phyloP scores from a whole-genome alignment of 2,888 invertebrate genomes.

The Danaus chrysippus region DNA sequence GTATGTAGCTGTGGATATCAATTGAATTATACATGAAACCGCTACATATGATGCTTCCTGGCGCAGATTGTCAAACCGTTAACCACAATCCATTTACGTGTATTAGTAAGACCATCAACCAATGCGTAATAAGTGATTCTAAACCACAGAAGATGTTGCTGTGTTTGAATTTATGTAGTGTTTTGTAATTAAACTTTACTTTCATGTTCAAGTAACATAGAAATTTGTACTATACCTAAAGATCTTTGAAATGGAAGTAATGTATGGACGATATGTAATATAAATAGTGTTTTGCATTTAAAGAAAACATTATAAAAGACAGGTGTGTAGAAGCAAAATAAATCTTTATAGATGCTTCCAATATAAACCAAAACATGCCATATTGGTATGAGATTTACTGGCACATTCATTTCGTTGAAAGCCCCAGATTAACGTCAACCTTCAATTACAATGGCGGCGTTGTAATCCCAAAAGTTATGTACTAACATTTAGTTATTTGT shows the following conservation, averaged over 20 bases:
- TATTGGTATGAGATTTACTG: constrained; percentile 28
- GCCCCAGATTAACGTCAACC: constrained; percentile 33
- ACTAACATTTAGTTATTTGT: constrained; percentile 19
- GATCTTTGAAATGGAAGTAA: no score
- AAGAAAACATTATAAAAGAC: not conserved
- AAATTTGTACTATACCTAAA: no score
- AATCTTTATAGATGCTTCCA: constrained; percentile 1
- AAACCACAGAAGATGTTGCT: constrained; percentile 18
- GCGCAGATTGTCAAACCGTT: constrained; percentile 28
- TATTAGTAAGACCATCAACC: constrained; percentile 27
- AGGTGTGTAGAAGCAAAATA: not conserved
- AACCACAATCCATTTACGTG: constrained; percentile 32
- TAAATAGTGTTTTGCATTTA: no score
- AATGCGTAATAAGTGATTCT: constrained; percentile 28
- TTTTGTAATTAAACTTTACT: constrained; percentile 8
- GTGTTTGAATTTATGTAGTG: constrained; percentile 8
- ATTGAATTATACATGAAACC: constrained; percentile 29
- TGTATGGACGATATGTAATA: no score
- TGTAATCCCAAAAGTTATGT: constrained; percentile 31
- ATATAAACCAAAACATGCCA: constrained; percentile 17
- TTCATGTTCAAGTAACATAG: constrained; percentile 1
- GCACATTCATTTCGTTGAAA: constrained; percentile 34
- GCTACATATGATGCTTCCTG: constrained; percentile 27
- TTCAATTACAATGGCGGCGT: constrained; percentile 29
- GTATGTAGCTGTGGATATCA: constrained; percentile 8